Base-by-base conservation (phyloP, 2,113 vertebrate species). In the Dicrurus megarhynchus region DNA sequence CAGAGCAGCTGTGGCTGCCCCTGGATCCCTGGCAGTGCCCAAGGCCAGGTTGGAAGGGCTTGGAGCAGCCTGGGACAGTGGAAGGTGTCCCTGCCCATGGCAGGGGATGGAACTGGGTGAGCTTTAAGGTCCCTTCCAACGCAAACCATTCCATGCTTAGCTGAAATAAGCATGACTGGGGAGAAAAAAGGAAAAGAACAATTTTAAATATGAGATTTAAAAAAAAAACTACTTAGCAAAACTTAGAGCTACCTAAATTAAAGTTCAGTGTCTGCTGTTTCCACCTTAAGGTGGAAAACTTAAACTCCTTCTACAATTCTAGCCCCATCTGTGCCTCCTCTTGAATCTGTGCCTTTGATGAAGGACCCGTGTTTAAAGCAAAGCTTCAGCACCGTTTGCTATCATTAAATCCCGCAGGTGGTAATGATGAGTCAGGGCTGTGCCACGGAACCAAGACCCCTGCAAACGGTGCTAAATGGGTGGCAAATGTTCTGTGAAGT, bases 21-120 rank as follows among this genome's bases (percentile, higher is more conserved):
- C 69, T 78, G 74, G 33, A 35, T 50, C 59, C 42, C 22, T 89
- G 59, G 69, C 0, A 55, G 5, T 61, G 70, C 0, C 71, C 63
- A 6, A 11, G 55, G 63, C 46, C 46, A 75, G 53, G 69, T 0
- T 69, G 79, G 55, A n/a, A 3, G 60, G 28, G 6, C 5, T 46
- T 3, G 78, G 69, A 83, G 10, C n/a, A 23, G 1, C n/a, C 41
- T 90, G 55, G 47, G n/a, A 13, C 3, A 7, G 12, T 35, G 61
- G 41, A 0, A 83, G 10, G 9, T 55, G 87, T 47, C 53, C 52
- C 68, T 81, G 59, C 42, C 17, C 50, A 16, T 14, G 60, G 59
- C n/a, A 13, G 13, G 8, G 10, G 4, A n/a, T 39, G 46, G 7
- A 0, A 39, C 5, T 3, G 13, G 47, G 0, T 22, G 22, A 0